Evolutionary conservation across 2,113 vertebrate species (phyloP), one percentile per base, ranked within the genome.

Genomic region (Salvelinus sp.): DNA sequence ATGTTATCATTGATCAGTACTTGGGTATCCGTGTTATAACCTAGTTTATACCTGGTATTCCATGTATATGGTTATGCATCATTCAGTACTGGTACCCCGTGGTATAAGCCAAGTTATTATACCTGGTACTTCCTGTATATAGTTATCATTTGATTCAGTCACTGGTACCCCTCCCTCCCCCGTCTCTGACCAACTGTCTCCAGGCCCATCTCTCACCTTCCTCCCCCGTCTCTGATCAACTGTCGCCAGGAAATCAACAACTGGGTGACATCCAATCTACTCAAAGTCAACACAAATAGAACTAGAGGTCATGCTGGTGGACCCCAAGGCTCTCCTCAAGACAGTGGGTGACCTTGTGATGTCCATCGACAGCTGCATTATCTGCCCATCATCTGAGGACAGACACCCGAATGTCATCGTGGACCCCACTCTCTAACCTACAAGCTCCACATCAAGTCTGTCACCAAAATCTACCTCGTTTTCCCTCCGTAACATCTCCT

Each of bases 141-240:
- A n/a, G n/a, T n/a, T n/a, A n/a, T n/a, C n/a, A n/a, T n/a, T n/a
- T n/a, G n/a, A n/a, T n/a, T n/a, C n/a, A n/a, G n/a, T n/a, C n/a
- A n/a, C n/a, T n/a, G n/a, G n/a, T n/a, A n/a, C n/a, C n/a, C 27
- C 3, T 28, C 27, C 27, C 28, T 27, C 27, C 27, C 27, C 27
- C 27, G 2, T 27, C 27, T 27, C 27, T 27, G 27, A 27, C 0
- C 27, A 2, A 27, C 27, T 27, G 27, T 27, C 27, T 27, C 25
- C 25, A 27, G 3, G 27, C 27, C 27, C 27, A 28, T 3, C 86
- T 60, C 30, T 30, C 65, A 54, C 44, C 69, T 65, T 6, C 38
- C 18, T 69, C 38, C 64, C 27, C 63, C 14, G 16, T 60, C 58
- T n/a, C 58, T 88, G 85, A 88, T 87, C 89, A 84, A 90, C 80